A percentile compares a stretch with the other conserved stretches of the same genome.
Conservation (phyloP, 2,113 vertebrate genomes). For the Phocoena sinus region DNA sequence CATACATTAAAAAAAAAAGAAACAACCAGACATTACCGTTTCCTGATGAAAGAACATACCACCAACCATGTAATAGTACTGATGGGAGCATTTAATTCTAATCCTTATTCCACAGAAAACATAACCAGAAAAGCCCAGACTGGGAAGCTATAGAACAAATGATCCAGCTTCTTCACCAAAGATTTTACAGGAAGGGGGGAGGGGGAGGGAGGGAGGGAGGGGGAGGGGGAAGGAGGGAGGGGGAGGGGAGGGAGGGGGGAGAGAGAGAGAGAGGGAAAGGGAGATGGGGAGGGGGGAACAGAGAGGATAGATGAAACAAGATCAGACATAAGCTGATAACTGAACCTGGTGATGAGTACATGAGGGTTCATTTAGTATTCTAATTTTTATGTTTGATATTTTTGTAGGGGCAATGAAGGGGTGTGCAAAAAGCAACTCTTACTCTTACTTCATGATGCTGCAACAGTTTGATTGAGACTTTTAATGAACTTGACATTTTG, state of each 20-base stretch:
- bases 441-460: not conserved
- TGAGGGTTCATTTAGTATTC: not conserved
- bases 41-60: not conserved
- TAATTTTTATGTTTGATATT: not conserved
- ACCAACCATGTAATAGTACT: not conserved
- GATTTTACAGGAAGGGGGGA: not conserved
- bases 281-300: not conserved
- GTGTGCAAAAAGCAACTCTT: not conserved
- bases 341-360: not conserved
- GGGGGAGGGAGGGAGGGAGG: no score
- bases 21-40: not conserved
- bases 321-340: not conserved
- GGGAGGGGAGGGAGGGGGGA: no score
- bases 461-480: not conserved
- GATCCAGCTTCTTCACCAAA: not conserved
- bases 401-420: not conserved
- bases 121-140: not conserved
- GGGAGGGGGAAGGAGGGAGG: no score
- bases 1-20: not conserved
- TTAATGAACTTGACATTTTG: not conserved
- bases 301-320: not conserved
- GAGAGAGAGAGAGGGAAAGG: no score
- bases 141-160: not conserved
- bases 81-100: not conserved
- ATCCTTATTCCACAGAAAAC: not conserved